phyloP scores from a whole-genome alignment of 2,113 vertebrate species.

The Ciconia boyciana region DNA sequence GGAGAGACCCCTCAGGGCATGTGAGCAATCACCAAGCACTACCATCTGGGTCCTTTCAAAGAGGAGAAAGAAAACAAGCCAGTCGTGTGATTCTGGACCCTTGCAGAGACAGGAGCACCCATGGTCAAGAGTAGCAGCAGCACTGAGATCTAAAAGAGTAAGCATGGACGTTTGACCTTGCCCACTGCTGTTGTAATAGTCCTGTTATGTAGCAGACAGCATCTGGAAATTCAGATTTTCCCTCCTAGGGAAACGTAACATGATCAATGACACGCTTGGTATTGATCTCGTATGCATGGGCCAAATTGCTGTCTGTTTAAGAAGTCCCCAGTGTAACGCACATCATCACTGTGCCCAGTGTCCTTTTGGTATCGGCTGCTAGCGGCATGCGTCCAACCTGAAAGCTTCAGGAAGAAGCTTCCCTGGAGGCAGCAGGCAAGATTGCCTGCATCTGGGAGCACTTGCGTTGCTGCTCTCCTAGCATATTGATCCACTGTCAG shows the following conservation, averaged over 20 bases:
- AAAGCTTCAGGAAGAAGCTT: not conserved
- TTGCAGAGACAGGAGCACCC: not conserved
- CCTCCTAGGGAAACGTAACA: not conserved
- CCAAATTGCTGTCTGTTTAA: not conserved
- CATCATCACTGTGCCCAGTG: not conserved
- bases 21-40: not conserved
- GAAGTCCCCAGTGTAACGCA: not conserved
- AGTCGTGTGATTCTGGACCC: not conserved
- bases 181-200: not conserved
- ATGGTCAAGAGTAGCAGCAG: not conserved
- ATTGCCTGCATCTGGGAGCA: not conserved
- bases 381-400: not conserved
- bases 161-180: not conserved
- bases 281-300: not conserved
- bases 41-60: not conserved
- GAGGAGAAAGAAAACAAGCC: not conserved
- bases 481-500: not conserved
- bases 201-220: not conserved
- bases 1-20: not conserved
- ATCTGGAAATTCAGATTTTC: constrained; percentile 7
- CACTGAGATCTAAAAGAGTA: not conserved
- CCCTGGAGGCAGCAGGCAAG: not conserved
- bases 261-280: not conserved
- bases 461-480: not conserved
- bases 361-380: not conserved